Evolutionary conservation across 1,140 invertebrate species (phyloP).

Genomic region (Platyscapa corneri): DNA sequence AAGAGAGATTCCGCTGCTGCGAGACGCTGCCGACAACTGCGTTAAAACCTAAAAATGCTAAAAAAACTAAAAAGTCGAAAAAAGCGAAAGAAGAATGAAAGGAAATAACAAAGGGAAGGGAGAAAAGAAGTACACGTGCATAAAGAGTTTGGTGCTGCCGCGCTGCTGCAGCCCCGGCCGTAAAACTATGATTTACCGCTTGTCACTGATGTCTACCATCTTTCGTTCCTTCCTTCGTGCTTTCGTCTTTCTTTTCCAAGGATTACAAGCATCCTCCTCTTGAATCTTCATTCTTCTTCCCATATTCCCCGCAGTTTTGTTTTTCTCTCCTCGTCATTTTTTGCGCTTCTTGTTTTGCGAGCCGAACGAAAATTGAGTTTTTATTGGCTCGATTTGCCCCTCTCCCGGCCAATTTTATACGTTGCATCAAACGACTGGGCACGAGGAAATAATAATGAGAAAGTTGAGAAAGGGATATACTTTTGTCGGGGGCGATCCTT

Average conservation of each 20-base stretch:
- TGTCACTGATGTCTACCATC: slow-evolving; percentile 66
- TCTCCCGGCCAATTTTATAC: background rate
- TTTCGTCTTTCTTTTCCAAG: slow-evolving; percentile 22
- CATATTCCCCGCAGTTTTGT: background rate
- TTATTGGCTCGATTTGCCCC: slow-evolving; percentile 24
- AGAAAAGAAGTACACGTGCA: slow-evolving; percentile 44
- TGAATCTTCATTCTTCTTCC: slow-evolving; percentile 6
- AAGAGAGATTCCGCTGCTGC: background rate
- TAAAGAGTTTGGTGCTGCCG: slow-evolving; percentile 59
- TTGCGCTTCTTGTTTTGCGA: background rate
- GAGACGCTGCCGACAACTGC: background rate
- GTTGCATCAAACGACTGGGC: background rate
- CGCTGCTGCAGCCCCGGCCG: slow-evolving; percentile 47
- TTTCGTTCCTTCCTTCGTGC: slow-evolving; percentile 35
- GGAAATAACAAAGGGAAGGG: slow-evolving; percentile 22
- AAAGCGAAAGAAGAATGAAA: background rate
- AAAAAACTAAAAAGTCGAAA: slow-evolving; percentile 8
- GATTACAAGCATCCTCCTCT: slow-evolving; percentile 8
- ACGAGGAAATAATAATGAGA: slow-evolving; percentile 14
- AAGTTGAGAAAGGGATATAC: background rate
- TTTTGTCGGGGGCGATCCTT: background rate
- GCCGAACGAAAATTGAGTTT: slow-evolving; percentile 27
- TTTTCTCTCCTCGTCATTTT: background rate
- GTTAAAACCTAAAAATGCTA: background rate
- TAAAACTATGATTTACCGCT: slow-evolving; percentile 72